phyloP scores from a whole-genome alignment of 2,797 vertebrate species.

The Microctenopoma stevenorrisi region DNA sequence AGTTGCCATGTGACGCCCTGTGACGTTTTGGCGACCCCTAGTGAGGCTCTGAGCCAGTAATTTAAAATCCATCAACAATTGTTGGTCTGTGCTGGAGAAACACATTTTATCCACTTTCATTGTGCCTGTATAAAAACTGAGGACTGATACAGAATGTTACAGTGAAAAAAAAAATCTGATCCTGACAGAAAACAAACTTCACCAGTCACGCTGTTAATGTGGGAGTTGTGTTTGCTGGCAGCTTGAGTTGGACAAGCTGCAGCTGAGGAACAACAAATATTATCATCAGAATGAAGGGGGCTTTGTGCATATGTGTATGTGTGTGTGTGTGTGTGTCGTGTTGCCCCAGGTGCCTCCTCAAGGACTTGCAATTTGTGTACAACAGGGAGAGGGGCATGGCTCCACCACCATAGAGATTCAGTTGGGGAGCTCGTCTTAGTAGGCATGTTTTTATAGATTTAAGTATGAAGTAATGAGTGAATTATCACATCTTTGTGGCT shows the following conservation, averaged over 20 bases:
- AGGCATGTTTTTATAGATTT: neutral
- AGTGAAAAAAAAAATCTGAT: neutral
- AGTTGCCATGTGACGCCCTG: no score
- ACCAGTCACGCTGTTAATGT: slow-evolving; percentile 12
- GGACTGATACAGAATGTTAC: neutral
- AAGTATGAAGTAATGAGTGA: neutral
- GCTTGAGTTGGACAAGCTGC: slow-evolving; percentile 10
- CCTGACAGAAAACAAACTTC: neutral
- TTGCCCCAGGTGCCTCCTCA: slow-evolving; percentile 68
- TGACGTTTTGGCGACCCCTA: no score
- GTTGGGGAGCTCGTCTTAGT: neutral
- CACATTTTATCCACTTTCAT: no score
- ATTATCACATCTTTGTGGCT: neutral
- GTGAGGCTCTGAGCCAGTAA: no score
- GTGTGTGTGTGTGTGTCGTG: slow-evolving; percentile 37
- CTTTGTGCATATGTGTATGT: slow-evolving; percentile 40
- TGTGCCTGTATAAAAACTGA: neutral
- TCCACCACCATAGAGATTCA: neutral
- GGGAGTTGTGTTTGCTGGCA: slow-evolving; percentile 19
- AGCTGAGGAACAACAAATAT: slow-evolving; percentile 22
- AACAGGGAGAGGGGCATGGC: slow-evolving; percentile 31
- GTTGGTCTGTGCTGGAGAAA: no score
- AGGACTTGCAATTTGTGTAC: slow-evolving; percentile 38
- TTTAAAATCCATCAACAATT: no score
- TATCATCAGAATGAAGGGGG: slow-evolving; percentile 6